These are phyloP conservation scores for Cacatua alba DNA, from an alignment of 2,113 vertebrate genomes.

Conservation along the genomic window DNA sequence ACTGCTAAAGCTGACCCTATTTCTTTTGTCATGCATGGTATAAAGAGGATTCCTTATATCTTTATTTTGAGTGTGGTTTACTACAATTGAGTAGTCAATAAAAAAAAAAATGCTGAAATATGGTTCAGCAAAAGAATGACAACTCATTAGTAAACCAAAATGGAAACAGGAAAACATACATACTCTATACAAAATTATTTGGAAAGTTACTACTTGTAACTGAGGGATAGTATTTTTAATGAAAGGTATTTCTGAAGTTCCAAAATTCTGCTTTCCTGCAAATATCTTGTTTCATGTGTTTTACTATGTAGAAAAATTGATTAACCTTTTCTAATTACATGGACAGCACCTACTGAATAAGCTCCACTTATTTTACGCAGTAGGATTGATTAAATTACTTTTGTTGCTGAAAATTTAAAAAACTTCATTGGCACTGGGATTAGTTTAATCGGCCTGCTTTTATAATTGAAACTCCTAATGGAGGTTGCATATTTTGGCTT, in stretches of 20 bases:
- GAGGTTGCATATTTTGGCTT: background rate
- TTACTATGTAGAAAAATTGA: background rate
- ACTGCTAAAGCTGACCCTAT: background rate
- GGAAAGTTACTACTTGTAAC: background rate
- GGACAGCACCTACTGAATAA: background rate
- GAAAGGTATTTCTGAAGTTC: background rate
- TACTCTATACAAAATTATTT: background rate
- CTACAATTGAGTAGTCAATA: background rate
- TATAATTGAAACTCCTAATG: background rate
- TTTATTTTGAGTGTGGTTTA: background rate
- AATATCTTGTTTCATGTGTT: background rate
- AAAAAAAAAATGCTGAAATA: background rate
- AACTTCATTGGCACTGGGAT: background rate
- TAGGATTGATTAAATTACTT: background rate
- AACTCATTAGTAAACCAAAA: background rate
- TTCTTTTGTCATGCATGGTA: background rate
- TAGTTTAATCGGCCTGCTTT: background rate
- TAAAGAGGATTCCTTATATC: background rate
- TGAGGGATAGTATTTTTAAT: background rate
- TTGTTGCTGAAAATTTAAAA: background rate
- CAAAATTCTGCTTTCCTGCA: background rate
- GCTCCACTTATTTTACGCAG: background rate
- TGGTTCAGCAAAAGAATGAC: background rate
- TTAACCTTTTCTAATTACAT: conserved; percentile 2
- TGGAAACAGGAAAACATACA: background rate